Conservation (phyloP, 2,113 vertebrate species). For the Nymphicus hollandicus region DNA sequence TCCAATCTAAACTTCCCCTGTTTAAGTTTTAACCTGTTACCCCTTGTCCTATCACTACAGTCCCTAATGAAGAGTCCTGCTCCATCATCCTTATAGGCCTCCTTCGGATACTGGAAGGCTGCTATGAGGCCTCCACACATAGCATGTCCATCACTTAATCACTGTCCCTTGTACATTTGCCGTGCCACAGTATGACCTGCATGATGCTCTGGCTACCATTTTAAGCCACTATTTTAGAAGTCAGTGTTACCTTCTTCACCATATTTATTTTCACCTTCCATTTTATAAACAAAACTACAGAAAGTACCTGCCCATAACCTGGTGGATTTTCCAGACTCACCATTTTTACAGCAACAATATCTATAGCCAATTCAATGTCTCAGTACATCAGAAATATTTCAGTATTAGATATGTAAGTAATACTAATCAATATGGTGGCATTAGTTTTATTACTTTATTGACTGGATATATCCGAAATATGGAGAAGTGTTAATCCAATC, state of each 20-base stretch:
- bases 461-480: background rate
- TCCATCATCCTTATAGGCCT: no score
- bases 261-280: background rate
- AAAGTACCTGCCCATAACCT: background rate
- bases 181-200: background rate
- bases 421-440: background rate
- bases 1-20: no score
- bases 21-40: no score
- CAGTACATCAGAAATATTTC: background rate
- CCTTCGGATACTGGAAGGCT: no score
- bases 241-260: background rate
- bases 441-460: background rate
- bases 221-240: background rate
- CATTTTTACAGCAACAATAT: background rate
- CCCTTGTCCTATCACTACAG: no score
- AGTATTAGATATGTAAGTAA: background rate
- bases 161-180: background rate
- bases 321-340: background rate
- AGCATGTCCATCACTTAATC: background rate
- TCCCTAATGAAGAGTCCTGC: no score
- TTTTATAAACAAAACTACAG: background rate
- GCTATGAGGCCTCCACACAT: no score
- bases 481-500: background rate
- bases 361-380: background rate
- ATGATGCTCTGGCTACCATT: accelerated